Evolutionary conservation across 2,113 vertebrate species (phyloP), one percentile per base, ranked within the genome.

Genomic region (Lasiurus cinereus): DNA sequence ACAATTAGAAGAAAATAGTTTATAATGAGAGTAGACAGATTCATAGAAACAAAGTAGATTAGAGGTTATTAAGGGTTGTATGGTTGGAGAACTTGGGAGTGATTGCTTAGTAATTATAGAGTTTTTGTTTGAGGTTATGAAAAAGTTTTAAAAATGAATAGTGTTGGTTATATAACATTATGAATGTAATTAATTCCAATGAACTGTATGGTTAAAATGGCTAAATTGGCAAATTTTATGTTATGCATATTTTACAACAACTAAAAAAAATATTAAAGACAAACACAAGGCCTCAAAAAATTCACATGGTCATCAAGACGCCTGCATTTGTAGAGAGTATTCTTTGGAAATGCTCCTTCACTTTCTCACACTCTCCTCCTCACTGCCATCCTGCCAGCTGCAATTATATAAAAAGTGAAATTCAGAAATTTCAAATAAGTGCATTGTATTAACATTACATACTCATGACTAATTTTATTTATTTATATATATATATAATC

Each of bases 141-240:
- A 92, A 54, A 59, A 24, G 29, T 69, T 89, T 89, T 74, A 36
- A n/a, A 92, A 79, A 72, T 83, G 83, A 96, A 74, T 92, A 73
- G 21, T 92, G 46, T 50, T 59, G 31, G 43, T 67, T 92, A 10
- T 0, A 50, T 72, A 88, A 66, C 39, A 67, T 66, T 50, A 7
- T 79, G 31, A 19, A 36, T 50, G 11, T 67, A 84, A 48, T 92
- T 84, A 73, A 52, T 59, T 6, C 15, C 31, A 48, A 24, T 88
- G 7, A 67, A 29, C 66, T 33, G 9, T 46, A 79, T 5, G 73
- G 16, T 88, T 70, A 31, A 91, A 74, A 79, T 76, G 33, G 33
- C 59, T 46, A 64, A 43, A 78, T 62, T 84, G 39, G 46, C 21
- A 79, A 78, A 36, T 59, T 52, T 88, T 83, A 59, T 59, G 8